Evolutionary conservation across 1,140 invertebrate genomes (phyloP), one percentile per base, ranked within the genome.

Genomic region (Euwallacea similis): DNA sequence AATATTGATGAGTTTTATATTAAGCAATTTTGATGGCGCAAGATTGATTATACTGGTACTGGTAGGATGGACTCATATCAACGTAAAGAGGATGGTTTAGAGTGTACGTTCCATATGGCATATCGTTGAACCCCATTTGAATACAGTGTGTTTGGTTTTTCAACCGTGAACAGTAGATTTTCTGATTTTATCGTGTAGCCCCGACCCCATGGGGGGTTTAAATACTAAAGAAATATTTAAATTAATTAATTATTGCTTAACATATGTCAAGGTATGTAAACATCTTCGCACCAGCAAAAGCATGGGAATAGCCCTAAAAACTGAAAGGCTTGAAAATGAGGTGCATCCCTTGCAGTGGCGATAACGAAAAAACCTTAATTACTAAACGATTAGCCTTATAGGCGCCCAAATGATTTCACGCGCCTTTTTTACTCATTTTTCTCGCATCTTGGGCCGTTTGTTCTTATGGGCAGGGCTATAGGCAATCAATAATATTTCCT

Each of bases 401-500:
- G 55, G 66, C 55, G 16, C 42, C 66, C 43, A 60, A 60, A 68
- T 16, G 42, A 60, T 60, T 68, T 53, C 46, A 68, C 56, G 21
- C 56, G 56, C 66, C 56, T 60, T 68, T 67, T 68, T 68, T 59
- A 56, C 53, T 63, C 60, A 69, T 69, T 69, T 69, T 69, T 69
- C 67, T 69, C 50, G 44, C 56, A 69, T 62, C 67, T 55, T 43
- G 42, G n/a, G 46, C 15, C 44, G 11, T 21, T 16, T 41, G 65
- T 43, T 63, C 68, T 55, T 44, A 65, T 66, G 69, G 69, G 69
- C 64, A 50, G 70, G 70, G 64, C 64, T 46, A 72, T 72, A 72
- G 56, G 70, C 70, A 66, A 66, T 72, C 69, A 72, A 72, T 72
- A 72, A 66, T 72, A 66, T 66, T 67, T 64, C 43, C 33, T 50